Evolutionary conservation across 2,797 vertebrate species (phyloP), one percentile per base, ranked within the genome.

Genomic region (Anabacerthia variegaticeps): DNA sequence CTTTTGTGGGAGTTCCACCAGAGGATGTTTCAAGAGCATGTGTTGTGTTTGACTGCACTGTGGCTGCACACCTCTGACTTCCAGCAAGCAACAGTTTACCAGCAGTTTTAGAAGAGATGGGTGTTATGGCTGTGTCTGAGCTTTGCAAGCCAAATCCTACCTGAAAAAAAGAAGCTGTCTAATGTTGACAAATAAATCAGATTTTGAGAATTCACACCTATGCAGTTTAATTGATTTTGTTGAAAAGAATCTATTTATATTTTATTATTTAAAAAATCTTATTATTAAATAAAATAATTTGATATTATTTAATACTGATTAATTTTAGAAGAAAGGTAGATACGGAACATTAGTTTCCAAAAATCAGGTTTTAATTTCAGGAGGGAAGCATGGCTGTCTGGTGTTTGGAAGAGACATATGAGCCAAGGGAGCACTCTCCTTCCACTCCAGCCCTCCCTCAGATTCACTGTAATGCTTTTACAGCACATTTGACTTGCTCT

Each of bases 1-100:
- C 92, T 93, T 94, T 39, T 95, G 88, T 63, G 92, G 85, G 65
- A 87, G 30, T 82, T 92, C 43, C 78, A 85, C 61, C 37, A 92
- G 65, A 92, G 91, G 88, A 90, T 65, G 72, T 82, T 94, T 74
- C 52, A 65, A 63, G 67, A 88, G 12, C n/a, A 72, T 73, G 81
- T 56, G 41, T 61, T 10, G 4, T 15, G n/a, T 72, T 68, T 91
- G 82, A 91, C 2, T 89, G 85, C 58, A 41, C 61, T 34, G 66
- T 58, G 62, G 39, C 69, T 78, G 39, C 46, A 55, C 51, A 86
- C 62, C 73, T 86, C 83, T 76, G 66, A 58, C 76, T 94, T 77
- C 28, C 48, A 92, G 49, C 37, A 41, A 85, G 79, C 65, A 94
- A 78, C 73, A 95, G 56, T 59, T 85, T 12, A 66, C 48, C 52